phyloP scores from a whole-genome alignment of 2,113 vertebrate species.

The Etia nguti region DNA sequence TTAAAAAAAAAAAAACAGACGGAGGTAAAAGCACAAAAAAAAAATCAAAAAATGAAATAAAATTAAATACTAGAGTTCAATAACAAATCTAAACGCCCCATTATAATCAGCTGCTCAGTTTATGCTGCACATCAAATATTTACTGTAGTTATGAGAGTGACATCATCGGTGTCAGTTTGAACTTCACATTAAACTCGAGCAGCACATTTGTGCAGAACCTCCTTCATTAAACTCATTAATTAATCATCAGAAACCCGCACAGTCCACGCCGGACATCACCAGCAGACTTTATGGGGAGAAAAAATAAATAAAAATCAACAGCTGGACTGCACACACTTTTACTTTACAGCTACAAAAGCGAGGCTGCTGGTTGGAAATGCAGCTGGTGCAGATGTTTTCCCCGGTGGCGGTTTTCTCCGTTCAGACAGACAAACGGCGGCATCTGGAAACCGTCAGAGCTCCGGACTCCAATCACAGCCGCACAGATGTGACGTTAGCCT shows the following conservation, averaged over 20 bases:
- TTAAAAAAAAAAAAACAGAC: rapidly evolving
- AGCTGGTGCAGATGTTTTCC: background rate
- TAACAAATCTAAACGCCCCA: rapidly evolving
- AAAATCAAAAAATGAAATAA: background rate
- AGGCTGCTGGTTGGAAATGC: background rate
- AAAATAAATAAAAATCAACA: conserved; percentile 3
- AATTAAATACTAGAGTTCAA: background rate
- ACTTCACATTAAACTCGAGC: background rate
- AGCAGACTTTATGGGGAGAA: background rate
- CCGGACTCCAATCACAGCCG: background rate
- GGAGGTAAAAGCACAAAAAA: background rate
- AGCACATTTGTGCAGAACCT: background rate
- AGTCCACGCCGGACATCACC: background rate
- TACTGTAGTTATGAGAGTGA: background rate
- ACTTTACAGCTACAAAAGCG: background rate
- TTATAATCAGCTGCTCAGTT: background rate
- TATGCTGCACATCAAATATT: background rate
- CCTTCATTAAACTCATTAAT: background rate
- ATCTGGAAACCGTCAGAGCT: background rate
- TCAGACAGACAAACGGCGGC: background rate
- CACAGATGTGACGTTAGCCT: conserved; percentile 54
- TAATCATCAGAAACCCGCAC: background rate
- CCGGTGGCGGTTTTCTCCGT: background rate
- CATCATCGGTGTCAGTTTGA: rapidly evolving
- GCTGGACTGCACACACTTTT: background rate